These are phyloP conservation scores for Eulemur rubriventer DNA, from an alignment of 2,797 vertebrate species.

Conservation along the genomic window DNA sequence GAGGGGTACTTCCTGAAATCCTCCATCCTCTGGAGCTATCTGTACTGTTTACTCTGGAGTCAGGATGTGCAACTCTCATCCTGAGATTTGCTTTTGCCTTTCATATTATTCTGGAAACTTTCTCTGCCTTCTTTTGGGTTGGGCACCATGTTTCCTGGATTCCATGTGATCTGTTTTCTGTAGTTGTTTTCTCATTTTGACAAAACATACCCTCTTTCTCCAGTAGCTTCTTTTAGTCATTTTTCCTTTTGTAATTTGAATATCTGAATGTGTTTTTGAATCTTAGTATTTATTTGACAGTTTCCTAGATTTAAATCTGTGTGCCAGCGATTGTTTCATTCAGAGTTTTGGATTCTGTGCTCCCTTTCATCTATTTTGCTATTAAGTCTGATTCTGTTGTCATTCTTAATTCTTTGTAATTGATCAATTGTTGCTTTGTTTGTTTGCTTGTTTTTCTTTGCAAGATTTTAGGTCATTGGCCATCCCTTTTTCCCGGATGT, in stretches of 20 bases:
- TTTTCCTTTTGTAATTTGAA: not conserved
- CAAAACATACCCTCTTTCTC: not conserved
- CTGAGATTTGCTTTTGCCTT: not conserved
- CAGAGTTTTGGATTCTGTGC: not conserved
- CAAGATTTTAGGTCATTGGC: not conserved
- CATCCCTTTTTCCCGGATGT: not conserved
- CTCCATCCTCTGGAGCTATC: fast-evolving
- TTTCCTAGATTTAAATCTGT: not conserved
- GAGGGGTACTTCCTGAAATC: too few species aligned
- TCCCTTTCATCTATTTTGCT: not conserved
- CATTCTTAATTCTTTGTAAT: not conserved
- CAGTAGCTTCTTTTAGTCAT: not conserved
- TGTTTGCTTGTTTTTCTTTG: not conserved
- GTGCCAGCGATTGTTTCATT: not conserved
- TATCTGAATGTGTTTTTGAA: not conserved
- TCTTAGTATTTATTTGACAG: not conserved
- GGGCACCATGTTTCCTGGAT: not conserved
- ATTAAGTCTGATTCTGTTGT: not conserved
- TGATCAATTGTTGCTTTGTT: not conserved
- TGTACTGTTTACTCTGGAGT: not conserved
- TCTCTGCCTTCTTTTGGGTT: not conserved
- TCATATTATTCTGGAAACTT: not conserved
- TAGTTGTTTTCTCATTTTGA: not conserved
- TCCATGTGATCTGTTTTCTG: not conserved
- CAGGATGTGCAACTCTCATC: not conserved